Percentiles rank a stretch among this genome's conserved stretches.
Evolutionary conservation across 2,888 invertebrate genomes (phyloP).

Genomic region (Rhyacophila evoluta): DNA sequence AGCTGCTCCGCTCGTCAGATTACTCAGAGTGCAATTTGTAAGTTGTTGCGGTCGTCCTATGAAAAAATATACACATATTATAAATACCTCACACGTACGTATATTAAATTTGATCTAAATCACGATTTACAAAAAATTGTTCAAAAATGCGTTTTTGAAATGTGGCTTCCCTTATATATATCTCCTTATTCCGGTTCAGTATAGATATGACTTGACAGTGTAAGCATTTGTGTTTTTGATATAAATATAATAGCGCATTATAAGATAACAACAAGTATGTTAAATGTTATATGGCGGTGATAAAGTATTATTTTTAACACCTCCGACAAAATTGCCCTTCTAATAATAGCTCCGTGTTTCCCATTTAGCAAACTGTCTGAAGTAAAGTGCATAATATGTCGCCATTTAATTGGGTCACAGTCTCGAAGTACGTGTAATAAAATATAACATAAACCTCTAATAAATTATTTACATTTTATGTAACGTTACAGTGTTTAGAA

Average conservation of each 20-base stretch:
- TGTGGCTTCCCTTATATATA: no score
- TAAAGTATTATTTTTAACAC: neutral
- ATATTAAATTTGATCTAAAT: no score
- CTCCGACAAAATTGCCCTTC: neutral
- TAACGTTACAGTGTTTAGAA: neutral
- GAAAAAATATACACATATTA: no score
- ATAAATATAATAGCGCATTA: no score
- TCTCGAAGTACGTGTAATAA: neutral
- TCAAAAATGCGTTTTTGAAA: no score
- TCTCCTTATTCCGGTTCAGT: no score
- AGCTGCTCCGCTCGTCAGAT: conserved; percentile 87
- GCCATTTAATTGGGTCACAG: conserved; percentile 7
- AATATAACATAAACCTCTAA: neutral
- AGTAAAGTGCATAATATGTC: conserved; percentile 16
- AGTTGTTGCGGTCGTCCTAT: conserved; percentile 87
- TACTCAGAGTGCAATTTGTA: conserved; percentile 85
- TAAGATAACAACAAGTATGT: no score
- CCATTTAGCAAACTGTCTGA: neutral
- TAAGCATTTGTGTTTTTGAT: no score
- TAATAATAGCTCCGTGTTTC: neutral
- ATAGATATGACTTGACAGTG: no score
- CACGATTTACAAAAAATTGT: no score
- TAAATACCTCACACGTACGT: no score
- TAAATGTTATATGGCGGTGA: no score
- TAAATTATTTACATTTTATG: neutral